A percentile compares a stretch with the other conserved stretches of the same genome.
These are phyloP conservation scores for Tokudaia tokunoshimensis DNA, from an alignment of 2,797 vertebrate species.

Conservation along the genomic window DNA sequence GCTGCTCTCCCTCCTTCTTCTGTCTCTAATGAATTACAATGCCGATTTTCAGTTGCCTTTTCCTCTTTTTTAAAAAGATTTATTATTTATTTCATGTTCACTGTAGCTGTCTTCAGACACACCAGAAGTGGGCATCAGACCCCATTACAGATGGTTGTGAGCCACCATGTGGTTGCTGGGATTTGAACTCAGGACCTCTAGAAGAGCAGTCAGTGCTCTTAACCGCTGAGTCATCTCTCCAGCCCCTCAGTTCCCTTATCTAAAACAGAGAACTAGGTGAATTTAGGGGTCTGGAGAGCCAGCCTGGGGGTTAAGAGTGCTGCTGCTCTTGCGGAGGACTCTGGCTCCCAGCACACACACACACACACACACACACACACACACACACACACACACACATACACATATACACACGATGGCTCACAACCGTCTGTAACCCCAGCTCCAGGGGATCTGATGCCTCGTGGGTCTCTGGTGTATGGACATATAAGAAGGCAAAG, in stretches of 20 bases:
- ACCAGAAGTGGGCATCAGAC: too few species aligned
- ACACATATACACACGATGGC: neutral
- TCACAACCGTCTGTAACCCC: neutral
- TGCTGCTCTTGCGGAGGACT: neutral
- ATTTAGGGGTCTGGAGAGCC: neutral
- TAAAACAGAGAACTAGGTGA: conserved; percentile 57
- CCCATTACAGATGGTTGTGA: too few species aligned
- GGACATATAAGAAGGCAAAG: neutral
- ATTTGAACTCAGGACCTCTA: too few species aligned
- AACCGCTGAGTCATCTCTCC: too few species aligned
- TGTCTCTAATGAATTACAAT: conserved; percentile 62
- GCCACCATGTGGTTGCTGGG: too few species aligned
- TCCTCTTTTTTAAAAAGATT: too few species aligned
- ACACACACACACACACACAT: too few species aligned
- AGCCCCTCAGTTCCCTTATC: neutral
- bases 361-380: too few species aligned
- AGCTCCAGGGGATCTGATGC: neutral
- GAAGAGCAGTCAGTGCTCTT: too few species aligned
- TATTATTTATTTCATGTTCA: too few species aligned
- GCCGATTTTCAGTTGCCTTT: conserved; percentile 63
- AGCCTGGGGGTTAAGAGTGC: neutral
- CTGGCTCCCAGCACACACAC: neutral
- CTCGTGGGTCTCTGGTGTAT: neutral
- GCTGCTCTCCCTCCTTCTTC: conserved; percentile 37
- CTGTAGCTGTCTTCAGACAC: too few species aligned